A percentile compares a stretch with the other conserved stretches of the same genome.
Conservation (phyloP, 2,888 invertebrate species). For the Octodonta nipae region DNA sequence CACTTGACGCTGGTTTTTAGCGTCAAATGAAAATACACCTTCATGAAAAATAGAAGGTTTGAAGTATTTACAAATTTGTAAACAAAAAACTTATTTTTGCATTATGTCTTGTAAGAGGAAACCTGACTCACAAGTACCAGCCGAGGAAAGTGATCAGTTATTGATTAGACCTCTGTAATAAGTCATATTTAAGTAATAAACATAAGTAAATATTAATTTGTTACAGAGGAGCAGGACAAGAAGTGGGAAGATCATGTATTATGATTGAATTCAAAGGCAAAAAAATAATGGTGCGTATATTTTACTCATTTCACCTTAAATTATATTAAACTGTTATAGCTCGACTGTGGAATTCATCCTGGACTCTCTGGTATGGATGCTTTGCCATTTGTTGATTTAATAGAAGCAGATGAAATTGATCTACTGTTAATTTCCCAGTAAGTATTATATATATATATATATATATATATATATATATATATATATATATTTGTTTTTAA, state of each 20-base stretch:
- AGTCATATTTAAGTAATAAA: no score
- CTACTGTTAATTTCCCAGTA: constrained; percentile 83
- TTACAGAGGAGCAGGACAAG: constrained; percentile 87
- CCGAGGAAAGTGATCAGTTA: constrained; percentile 86
- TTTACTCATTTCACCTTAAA: no score
- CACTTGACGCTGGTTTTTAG: no score
- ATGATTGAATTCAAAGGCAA: constrained; percentile 98
- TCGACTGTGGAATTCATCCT: constrained; percentile 98
- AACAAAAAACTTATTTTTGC: no score
- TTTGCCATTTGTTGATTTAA: constrained; percentile 89
- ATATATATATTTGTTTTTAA: no score
- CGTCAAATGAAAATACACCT: no score
- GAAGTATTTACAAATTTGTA: no score
- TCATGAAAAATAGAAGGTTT: no score
- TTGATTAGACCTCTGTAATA: constrained; percentile 68
- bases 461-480: no score
- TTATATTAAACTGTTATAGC: no score
- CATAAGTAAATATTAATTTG: no score
- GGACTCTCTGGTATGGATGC: constrained; percentile 95
- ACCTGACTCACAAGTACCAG: constrained; percentile 50
- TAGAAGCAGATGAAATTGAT: constrained; percentile 95
- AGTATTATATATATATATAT: constrained; percentile 7
- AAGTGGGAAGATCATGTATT: constrained; percentile 96
- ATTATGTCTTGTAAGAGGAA: constrained; percentile 44
- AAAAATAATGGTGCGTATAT: constrained; percentile 63